phyloP scores from a whole-genome alignment of 2,113 vertebrate genomes.

The Mormyrus lacerda region DNA sequence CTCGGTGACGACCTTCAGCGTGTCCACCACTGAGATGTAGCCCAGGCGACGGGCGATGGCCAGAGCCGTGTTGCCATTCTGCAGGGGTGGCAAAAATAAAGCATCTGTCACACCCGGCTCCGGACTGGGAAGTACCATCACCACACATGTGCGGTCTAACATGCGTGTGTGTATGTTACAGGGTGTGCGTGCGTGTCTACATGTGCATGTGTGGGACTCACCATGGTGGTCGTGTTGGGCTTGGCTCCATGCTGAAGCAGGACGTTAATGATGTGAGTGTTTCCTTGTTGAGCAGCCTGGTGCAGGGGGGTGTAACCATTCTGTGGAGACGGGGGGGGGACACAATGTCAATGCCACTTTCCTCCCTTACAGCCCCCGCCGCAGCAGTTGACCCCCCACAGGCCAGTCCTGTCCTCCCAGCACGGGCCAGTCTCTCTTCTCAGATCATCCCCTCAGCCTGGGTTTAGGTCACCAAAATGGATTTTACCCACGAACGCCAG shows the following conservation, averaged over 20 bases:
- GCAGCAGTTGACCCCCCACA: background rate
- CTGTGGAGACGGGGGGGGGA: constrained; percentile 50
- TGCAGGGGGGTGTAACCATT: constrained; percentile 95
- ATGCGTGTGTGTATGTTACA: background rate
- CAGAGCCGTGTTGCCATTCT: constrained; percentile 96
- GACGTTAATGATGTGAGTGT: constrained; percentile 94
- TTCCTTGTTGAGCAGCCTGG: constrained; percentile 94
- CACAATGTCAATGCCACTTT: background rate
- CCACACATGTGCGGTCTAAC: background rate
- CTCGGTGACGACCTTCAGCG: constrained; percentile 91
- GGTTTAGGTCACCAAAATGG: background rate
- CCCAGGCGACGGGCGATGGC: constrained; percentile 86
- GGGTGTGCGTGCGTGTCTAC: constrained; percentile 26
- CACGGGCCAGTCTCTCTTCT: background rate
- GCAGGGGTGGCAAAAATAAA: background rate
- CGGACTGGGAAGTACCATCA: background rate
- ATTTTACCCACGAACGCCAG: background rate
- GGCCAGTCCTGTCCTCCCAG: background rate
- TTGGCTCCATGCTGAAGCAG: constrained; percentile 86
- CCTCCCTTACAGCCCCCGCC: background rate
- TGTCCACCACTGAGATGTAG: constrained; percentile 97
- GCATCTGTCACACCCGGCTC: constrained; percentile 10
- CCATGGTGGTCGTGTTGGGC: constrained; percentile 85
- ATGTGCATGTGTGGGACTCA: constrained; percentile 45
- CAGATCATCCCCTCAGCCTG: background rate